Conservation (phyloP, 1,140 invertebrate genomes). For the Aphaenogaster ashmeadi region DNA sequence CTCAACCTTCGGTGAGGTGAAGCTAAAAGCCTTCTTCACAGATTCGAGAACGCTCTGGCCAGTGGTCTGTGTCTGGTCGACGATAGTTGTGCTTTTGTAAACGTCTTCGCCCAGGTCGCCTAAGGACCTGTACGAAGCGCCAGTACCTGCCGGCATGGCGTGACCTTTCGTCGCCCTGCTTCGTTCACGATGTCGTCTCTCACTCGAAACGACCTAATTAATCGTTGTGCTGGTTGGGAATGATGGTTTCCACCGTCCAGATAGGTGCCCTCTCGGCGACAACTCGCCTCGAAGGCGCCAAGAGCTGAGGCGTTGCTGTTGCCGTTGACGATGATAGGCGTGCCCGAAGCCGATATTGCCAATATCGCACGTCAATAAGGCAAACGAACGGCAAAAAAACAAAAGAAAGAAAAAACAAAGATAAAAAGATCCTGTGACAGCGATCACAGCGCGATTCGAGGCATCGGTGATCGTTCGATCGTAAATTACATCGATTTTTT, state of each 20-base stretch:
- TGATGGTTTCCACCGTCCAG: slow-evolving; percentile 64
- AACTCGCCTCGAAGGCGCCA: slow-evolving; percentile 31
- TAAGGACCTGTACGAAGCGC: slow-evolving; percentile 90
- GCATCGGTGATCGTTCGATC: slow-evolving; percentile 51
- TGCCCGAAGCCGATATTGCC: slow-evolving; percentile 82
- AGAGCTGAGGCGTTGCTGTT: slow-evolving; percentile 57
- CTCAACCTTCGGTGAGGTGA: slow-evolving; percentile 86
- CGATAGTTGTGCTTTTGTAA: slow-evolving; percentile 89
- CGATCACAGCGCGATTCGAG: slow-evolving; percentile 51
- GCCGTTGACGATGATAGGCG: slow-evolving; percentile 70
- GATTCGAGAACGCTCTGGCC: slow-evolving; percentile 88
- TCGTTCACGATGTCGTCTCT: slow-evolving; percentile 67
- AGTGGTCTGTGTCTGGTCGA: slow-evolving; percentile 87
- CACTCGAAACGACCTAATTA: slow-evolving; percentile 53
- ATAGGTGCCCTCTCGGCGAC: slow-evolving; percentile 54
- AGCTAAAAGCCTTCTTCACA: slow-evolving; percentile 90
- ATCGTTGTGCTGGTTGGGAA: slow-evolving; percentile 50
- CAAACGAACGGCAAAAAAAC: slow-evolving; percentile 81
- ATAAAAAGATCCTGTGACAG: slow-evolving; percentile 62
- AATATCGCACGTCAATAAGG: slow-evolving; percentile 84
- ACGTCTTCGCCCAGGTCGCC: slow-evolving; percentile 89
- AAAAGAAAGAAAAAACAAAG: slow-evolving; percentile 79
- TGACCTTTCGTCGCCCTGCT: slow-evolving; percentile 65
- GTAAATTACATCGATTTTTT: not conserved
- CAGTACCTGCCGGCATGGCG: slow-evolving; percentile 89